Evolutionary conservation across 2,888 invertebrate species (phyloP).

Genomic region (Drosophila aldrichi): DNA sequence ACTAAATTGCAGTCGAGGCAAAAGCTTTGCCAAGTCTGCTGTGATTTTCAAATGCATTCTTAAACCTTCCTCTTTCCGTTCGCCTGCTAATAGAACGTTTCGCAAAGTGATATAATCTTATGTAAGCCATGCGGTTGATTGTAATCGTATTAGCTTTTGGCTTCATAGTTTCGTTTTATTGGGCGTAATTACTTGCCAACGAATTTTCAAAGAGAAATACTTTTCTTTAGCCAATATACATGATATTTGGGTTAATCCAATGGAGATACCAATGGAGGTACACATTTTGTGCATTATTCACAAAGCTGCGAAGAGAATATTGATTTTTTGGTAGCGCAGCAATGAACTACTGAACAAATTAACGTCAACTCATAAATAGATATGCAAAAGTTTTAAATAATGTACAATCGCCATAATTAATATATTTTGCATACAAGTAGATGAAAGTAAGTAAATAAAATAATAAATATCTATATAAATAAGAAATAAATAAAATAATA

Average conservation of each 20-base stretch:
- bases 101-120: background rate
- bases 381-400: no score
- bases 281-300: background rate
- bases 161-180: background rate
- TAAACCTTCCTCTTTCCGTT: background rate
- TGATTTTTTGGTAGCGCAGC: background rate
- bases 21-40: background rate
- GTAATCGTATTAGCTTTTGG: background rate
- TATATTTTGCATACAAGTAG: no score
- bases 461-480: no score
- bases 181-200: background rate
- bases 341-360: background rate
- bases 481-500: no score
- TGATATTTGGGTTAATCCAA: background rate
- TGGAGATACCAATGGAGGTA: no score
- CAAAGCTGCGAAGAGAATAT: background rate
- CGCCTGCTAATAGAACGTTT: background rate
- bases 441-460: no score
- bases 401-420: no score
- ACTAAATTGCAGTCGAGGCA: background rate
- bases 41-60: conserved; percentile 11
- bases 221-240: background rate
- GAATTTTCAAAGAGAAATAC: background rate
- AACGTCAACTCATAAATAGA: no score
- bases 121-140: background rate